Percentiles rank a stretch among this genome's conserved stretches.
Conservation (phyloP, 2,888 invertebrate genomes). For the Drosophila stalkeri region DNA sequence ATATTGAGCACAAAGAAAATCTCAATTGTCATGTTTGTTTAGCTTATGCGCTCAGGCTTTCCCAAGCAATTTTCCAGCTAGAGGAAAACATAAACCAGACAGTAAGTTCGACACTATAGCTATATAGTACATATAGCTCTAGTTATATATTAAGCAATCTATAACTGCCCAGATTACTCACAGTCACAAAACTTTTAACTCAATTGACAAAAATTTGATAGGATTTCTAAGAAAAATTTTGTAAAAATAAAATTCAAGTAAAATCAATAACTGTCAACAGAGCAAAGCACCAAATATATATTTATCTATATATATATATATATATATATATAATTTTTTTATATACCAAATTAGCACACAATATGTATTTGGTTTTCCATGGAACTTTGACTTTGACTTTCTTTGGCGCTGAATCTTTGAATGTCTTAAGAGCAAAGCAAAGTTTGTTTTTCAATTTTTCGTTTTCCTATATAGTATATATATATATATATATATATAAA, state of each 20-base stretch:
- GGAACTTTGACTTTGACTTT: conserved; percentile 25
- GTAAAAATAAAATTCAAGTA: not conserved
- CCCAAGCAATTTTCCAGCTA: too few relatives aligned
- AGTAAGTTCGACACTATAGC: too few relatives aligned
- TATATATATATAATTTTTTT: not conserved
- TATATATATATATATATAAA: not conserved
- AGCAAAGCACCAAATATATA: not conserved
- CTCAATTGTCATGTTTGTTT: too few relatives aligned
- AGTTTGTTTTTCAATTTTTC: not conserved
- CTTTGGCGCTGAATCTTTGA: not conserved
- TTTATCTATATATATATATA: not conserved
- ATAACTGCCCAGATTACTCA: not conserved
- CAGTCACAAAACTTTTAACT: not conserved
- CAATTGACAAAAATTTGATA: not conserved
- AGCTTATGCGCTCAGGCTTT: too few relatives aligned
- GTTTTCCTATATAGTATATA: not conserved
- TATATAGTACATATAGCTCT: not conserved
- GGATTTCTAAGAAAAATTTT: not conserved
- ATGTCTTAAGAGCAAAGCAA: not conserved
- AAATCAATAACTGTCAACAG: not conserved
- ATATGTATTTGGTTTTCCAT: not conserved
- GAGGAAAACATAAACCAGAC: too few relatives aligned
- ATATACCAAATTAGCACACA: not conserved
- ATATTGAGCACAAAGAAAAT: too few relatives aligned
- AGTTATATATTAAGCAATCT: not conserved